A percentile compares a stretch with the other conserved stretches of the same genome.
Evolutionary conservation across 2,113 vertebrate genomes (phyloP).

Genomic region (Pseudois nayaur): DNA sequence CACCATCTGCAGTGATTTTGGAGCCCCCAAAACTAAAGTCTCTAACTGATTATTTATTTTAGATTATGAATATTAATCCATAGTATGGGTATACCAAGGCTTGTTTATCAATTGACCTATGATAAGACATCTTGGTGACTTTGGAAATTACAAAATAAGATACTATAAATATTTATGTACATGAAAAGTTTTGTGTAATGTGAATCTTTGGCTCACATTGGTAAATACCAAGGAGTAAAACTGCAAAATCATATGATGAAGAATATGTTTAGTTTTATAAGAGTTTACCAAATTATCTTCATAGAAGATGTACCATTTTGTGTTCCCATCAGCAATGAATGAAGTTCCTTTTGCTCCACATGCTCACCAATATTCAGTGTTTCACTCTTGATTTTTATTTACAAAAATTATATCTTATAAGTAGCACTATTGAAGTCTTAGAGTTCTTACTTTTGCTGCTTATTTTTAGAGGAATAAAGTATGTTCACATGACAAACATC

Average conservation of each 20-base stretch:
- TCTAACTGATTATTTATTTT: not conserved
- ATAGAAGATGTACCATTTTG: not conserved
- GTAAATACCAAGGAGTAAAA: not conserved
- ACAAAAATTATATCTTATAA: not conserved
- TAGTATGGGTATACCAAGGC: not conserved
- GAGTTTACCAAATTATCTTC: not conserved
- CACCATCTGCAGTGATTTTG: not conserved
- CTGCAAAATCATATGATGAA: not conserved
- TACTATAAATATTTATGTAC: not conserved
- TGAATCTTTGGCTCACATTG: not conserved
- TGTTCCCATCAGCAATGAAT: not conserved
- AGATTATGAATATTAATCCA: not conserved
- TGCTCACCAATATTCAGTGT: not conserved
- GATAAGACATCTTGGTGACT: not conserved
- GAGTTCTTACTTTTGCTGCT: not conserved
- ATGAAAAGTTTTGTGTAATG: not conserved
- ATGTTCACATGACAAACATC: not conserved
- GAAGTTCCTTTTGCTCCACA: not conserved
- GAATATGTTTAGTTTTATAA: not conserved
- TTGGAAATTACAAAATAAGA: not conserved
- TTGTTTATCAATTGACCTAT: not conserved
- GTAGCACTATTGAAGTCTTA: not conserved
- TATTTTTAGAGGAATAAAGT: not conserved
- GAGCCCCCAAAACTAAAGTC: not conserved
- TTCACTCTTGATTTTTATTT: not conserved